Conservation (phyloP, 2,888 invertebrate species). For the Tipula confusa region DNA sequence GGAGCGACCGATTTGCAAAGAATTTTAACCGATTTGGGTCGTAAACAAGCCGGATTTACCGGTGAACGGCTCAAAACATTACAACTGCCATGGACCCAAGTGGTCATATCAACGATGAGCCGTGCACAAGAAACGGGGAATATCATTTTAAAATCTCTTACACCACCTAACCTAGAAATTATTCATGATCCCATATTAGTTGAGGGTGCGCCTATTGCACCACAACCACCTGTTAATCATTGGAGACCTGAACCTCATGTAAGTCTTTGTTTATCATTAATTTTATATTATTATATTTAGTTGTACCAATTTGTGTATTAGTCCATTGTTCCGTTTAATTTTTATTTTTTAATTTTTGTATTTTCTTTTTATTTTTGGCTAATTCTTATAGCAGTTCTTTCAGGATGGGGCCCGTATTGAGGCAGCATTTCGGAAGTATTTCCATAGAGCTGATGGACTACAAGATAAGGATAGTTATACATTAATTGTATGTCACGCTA, state of each 20-base stretch:
- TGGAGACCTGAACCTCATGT: slow-evolving; percentile 83
- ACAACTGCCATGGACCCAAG: slow-evolving; percentile 69
- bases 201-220: slow-evolving; percentile 93
- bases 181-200: slow-evolving; percentile 70
- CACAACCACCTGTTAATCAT: slow-evolving; percentile 83
- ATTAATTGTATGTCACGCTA: slow-evolving; percentile 93
- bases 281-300: not conserved
- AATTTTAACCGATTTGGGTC: slow-evolving; percentile 75
- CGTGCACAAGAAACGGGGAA: slow-evolving; percentile 88
- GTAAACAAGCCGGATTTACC: slow-evolving; percentile 76
- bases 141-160: slow-evolving; percentile 69
- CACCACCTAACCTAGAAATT: slow-evolving; percentile 45
- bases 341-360: slow-evolving; percentile 25
- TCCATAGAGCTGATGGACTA: slow-evolving; percentile 78
- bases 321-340: not conserved
- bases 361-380: slow-evolving; percentile 32
- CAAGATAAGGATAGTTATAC: slow-evolving; percentile 83
- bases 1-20: slow-evolving; percentile 69
- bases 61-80: slow-evolving; percentile 76
- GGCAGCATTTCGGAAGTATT: slow-evolving; percentile 89
- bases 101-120: slow-evolving; percentile 88
- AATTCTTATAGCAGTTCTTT: slow-evolving; percentile 72
- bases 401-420: slow-evolving; percentile 92
- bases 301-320: not conserved
- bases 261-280: slow-evolving; percentile 41